These are phyloP conservation scores for Samia ricini DNA, from an alignment of 1,140 invertebrate genomes.

Conservation along the genomic window DNA sequence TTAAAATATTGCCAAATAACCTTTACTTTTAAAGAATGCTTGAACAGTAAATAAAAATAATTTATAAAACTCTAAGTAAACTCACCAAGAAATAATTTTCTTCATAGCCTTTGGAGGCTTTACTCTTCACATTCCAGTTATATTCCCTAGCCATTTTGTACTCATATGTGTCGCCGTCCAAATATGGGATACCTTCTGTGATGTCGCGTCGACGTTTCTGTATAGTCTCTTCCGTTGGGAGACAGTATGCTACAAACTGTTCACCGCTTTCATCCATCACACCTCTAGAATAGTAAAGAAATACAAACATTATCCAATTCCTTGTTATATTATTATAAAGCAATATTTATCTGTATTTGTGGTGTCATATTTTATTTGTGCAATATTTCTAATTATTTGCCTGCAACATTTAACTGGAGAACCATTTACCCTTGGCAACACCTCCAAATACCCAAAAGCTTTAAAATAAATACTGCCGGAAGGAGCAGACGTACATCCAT, in stretches of 20 bases:
- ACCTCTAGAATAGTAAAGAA: conserved; percentile 85
- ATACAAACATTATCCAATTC: conserved; percentile 3
- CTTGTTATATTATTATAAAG: no score
- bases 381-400: no score
- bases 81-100: conserved; percentile 97
- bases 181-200: conserved; percentile 87
- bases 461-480: no score
- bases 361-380: no score
- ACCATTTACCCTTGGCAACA: no score
- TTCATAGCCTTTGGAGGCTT: conserved; percentile 97
- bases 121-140: conserved; percentile 99
- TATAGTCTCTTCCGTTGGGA: conserved; percentile 95
- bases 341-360: no score
- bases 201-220: conserved; percentile 91
- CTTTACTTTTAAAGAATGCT: no score
- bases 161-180: conserved; percentile 95
- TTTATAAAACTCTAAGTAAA: neutral
- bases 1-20: no score
- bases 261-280: conserved; percentile 99
- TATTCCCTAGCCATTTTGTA: conserved; percentile 97
- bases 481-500: no score
- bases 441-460: no score
- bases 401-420: no score
- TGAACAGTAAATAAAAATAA: no score
- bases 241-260: conserved; percentile 99